These are phyloP conservation scores for Muscicapa adusta DNA, from an alignment of 2,113 vertebrate genomes.

Conservation along the genomic window DNA sequence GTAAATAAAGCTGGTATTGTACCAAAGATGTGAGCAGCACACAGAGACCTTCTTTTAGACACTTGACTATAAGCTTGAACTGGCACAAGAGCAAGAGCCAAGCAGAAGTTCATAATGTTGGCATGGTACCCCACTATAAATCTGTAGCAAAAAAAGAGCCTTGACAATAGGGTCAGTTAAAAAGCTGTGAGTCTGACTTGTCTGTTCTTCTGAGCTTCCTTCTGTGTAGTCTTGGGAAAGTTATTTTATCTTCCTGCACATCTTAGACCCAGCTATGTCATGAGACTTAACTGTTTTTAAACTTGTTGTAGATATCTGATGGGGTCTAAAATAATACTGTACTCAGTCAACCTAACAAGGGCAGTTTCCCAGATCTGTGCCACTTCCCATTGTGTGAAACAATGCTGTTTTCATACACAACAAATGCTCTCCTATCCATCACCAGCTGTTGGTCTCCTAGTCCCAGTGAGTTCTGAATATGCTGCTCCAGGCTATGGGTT, in stretches of 20 bases:
- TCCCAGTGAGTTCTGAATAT: fast-evolving
- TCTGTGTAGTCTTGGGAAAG: slow-evolving; percentile 15
- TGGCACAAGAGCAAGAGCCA: not conserved
- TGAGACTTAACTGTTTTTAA: not conserved
- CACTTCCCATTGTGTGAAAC: not conserved
- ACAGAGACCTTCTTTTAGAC: not conserved
- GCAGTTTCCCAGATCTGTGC: not conserved
- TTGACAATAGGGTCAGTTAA: not conserved
- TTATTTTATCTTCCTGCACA: not conserved
- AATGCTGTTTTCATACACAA: not conserved
- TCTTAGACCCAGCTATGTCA: not conserved
- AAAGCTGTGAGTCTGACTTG: not conserved
- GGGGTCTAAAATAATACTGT: not conserved
- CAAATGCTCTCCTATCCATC: not conserved
- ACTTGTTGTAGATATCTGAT: not conserved
- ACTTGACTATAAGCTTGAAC: not conserved
- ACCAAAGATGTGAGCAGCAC: not conserved
- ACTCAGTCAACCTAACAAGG: not conserved
- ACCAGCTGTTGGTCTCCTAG: not conserved
- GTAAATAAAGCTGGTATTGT: slow-evolving; percentile 33
- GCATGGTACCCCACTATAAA: not conserved
- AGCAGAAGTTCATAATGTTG: not conserved
- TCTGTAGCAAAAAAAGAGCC: not conserved
- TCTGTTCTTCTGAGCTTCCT: not conserved
- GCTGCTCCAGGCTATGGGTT: not conserved